Conservation (phyloP, 1,140 invertebrate genomes). For the Drosophila sproati region DNA sequence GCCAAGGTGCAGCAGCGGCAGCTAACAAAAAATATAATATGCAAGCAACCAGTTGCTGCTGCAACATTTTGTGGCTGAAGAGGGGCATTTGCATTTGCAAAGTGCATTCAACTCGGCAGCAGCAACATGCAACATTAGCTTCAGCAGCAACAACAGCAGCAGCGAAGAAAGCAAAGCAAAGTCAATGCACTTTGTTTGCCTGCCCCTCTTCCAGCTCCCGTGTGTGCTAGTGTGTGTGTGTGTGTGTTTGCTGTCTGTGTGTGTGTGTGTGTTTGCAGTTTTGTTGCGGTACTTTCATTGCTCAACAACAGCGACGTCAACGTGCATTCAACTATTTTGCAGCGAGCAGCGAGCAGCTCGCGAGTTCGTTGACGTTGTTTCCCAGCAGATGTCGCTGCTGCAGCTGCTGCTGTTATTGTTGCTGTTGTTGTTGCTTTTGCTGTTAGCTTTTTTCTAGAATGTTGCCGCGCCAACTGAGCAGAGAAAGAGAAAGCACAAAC, state of each 20-base stretch:
- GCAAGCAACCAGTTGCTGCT: conserved; percentile 35
- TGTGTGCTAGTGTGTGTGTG: background rate
- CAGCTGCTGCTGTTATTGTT: conserved; percentile 2
- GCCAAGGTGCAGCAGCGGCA: conserved; percentile 61
- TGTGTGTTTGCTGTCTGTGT: conserved; percentile 4
- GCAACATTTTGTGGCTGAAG: conserved; percentile 35
- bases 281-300: conserved; percentile 82
- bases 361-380: conserved; percentile 71
- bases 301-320: conserved; percentile 58
- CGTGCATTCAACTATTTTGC: conserved; percentile 56
- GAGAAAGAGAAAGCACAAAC: conserved; percentile 74
- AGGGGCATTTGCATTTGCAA: conserved; percentile 38
- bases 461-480: conserved; percentile 47
- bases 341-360: conserved; percentile 26
- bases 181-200: conserved; percentile 76
- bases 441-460: conserved; percentile 62
- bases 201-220: conserved; percentile 40
- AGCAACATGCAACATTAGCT: conserved; percentile 30
- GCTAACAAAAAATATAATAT: background rate
- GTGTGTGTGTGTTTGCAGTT: conserved; percentile 50
- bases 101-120: conserved; percentile 69
- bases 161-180: conserved; percentile 59
- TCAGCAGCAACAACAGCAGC: conserved; percentile 5
- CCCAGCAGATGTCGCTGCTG: background rate
- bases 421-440: conserved; percentile 22